Conservation (phyloP, 2,797 vertebrate species). For the Poecilia wingei region DNA sequence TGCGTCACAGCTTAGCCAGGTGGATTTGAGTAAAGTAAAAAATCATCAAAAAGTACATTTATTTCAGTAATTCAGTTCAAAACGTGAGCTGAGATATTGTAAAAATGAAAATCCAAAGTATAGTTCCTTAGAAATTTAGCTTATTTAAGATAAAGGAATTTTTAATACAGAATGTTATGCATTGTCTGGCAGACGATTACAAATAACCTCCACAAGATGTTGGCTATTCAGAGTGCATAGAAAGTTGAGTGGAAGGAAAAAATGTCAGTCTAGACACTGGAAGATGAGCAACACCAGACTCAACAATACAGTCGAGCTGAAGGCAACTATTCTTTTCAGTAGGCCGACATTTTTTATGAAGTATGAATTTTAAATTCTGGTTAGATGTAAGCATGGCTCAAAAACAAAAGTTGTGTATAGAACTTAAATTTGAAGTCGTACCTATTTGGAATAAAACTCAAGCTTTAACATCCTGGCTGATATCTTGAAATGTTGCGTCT, state of each 20-base stretch:
- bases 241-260: not conserved
- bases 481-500: not conserved
- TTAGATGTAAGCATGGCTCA: not conserved
- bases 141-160: not conserved
- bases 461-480: not conserved
- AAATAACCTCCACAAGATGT: not conserved
- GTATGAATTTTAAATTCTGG: not conserved
- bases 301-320: not conserved
- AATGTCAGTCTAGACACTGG: not conserved
- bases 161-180: not conserved
- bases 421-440: not conserved
- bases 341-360: not conserved
- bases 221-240: not conserved
- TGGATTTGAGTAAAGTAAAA: not conserved
- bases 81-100: not conserved
- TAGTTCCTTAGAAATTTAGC: not conserved
- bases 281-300: not conserved
- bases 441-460: not conserved
- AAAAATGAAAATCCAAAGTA: not conserved
- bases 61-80: not conserved
- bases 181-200: not conserved
- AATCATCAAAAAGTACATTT: not conserved
- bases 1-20: constrained; percentile 35
- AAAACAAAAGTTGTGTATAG: not conserved
- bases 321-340: not conserved